Conservation (phyloP, 1,140 invertebrate genomes). For the Dysdera silvatica region DNA sequence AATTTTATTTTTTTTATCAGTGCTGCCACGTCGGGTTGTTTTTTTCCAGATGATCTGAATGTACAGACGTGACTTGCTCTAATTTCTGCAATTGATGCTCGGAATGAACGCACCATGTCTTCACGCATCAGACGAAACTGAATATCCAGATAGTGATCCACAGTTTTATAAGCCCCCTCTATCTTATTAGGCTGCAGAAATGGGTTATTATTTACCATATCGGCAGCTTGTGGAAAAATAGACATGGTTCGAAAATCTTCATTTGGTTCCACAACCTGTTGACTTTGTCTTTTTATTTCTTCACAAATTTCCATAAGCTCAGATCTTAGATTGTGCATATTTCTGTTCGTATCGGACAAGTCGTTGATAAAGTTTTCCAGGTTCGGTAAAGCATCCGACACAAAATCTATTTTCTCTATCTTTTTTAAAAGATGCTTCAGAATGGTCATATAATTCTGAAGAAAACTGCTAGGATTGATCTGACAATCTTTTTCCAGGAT, state of each 20-base stretch:
- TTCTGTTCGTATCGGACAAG: neutral
- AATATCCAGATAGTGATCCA: conserved; percentile 13
- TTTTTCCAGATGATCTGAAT: too few relatives aligned
- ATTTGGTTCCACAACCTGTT: neutral
- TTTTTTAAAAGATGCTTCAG: conserved; percentile 6
- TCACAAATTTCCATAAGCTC: neutral
- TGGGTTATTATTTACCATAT: conserved; percentile 2
- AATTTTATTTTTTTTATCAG: too few relatives aligned
- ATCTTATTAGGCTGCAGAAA: conserved; percentile 13
- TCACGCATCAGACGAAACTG: conserved; percentile 16
- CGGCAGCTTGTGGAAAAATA: conserved; percentile 6
- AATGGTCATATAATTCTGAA: too few relatives aligned
- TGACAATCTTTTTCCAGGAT: too few relatives aligned
- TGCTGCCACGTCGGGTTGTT: too few relatives aligned
- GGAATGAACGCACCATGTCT: conserved; percentile 16
- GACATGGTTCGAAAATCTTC: conserved; percentile 1
- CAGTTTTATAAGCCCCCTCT: conserved; percentile 11
- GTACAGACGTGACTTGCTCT: too few relatives aligned
- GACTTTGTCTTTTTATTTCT: neutral
- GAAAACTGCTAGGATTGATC: too few relatives aligned
- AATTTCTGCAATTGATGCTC: too few relatives aligned
- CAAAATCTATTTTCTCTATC: neutral
- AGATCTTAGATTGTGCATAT: neutral
- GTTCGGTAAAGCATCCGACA: neutral
- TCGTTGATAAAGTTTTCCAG: conserved; percentile 3